Evolutionary conservation across 2,888 invertebrate species (phyloP).

Genomic region (Ophion ellenae): DNA sequence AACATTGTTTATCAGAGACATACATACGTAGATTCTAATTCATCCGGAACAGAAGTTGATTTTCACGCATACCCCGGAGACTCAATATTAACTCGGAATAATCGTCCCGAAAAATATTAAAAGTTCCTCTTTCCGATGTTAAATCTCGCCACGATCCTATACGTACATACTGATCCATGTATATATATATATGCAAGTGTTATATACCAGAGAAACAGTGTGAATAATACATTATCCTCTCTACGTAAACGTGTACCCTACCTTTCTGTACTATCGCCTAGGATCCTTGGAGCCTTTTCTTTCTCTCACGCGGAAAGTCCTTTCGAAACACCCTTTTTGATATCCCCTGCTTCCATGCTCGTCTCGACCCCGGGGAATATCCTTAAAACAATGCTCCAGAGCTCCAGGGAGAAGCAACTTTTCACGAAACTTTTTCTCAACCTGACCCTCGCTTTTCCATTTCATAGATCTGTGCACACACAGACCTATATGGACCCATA

Average conservation of each 20-base stretch:
- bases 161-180: background rate
- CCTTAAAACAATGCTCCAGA: conserved; percentile 53
- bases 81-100: conserved; percentile 48
- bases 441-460: conserved; percentile 51
- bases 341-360: conserved; percentile 55
- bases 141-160: conserved; percentile 33
- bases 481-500: background rate
- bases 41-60: conserved; percentile 15
- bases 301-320: conserved; percentile 14
- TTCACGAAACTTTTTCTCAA: conserved; percentile 55
- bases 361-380: conserved; percentile 59
- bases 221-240: conserved; percentile 76
- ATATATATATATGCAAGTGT: conserved; percentile 36
- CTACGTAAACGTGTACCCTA: conserved; percentile 62
- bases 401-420: conserved; percentile 58
- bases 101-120: conserved; percentile 65
- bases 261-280: conserved; percentile 29
- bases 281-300: conserved; percentile 48
- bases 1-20: background rate
- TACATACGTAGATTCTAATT: background rate
- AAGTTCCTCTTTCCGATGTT: conserved; percentile 58
- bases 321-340: conserved; percentile 47
- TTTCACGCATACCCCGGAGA: background rate
- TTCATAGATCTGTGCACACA: conserved; percentile 17
- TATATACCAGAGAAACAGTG: conserved; percentile 59